These are phyloP conservation scores for Clusia tigrina DNA, from an alignment of 2,888 invertebrate species.

Conservation along the genomic window DNA sequence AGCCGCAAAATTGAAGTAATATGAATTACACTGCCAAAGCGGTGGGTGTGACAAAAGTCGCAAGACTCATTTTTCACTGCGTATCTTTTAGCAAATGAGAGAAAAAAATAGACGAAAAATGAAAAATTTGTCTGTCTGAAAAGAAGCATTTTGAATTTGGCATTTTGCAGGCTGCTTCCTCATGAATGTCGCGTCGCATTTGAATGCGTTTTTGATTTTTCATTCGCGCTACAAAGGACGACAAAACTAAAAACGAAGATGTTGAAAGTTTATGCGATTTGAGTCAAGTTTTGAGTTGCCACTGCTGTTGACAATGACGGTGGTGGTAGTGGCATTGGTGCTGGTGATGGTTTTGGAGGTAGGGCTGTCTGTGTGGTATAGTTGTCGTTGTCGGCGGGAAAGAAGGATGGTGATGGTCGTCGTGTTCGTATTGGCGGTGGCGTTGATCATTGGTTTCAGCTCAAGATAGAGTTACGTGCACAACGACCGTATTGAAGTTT, in stretches of 20 bases:
- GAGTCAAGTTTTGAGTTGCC: background rate
- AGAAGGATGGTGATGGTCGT: background rate
- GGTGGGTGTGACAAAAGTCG: slow-evolving; percentile 11
- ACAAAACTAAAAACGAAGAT: background rate
- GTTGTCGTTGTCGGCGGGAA: too few species aligned
- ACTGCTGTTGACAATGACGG: slow-evolving; percentile 7
- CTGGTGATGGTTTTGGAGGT: background rate
- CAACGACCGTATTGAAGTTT: slow-evolving; percentile 9
- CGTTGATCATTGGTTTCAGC: slow-evolving; percentile 4
- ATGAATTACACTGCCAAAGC: slow-evolving; percentile 5
- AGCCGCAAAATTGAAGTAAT: background rate
- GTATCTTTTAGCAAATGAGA: background rate
- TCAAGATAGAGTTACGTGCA: background rate
- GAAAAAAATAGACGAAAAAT: background rate
- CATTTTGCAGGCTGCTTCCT: background rate
- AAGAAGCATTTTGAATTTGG: background rate
- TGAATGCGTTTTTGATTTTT: slow-evolving; percentile 23
- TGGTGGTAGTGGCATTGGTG: background rate
- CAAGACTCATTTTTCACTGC: slow-evolving; percentile 5
- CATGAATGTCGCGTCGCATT: background rate
- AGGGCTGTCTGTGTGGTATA: too few species aligned
- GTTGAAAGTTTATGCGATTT: background rate
- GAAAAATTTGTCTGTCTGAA: background rate
- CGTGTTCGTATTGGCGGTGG: background rate
- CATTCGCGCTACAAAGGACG: slow-evolving; percentile 2